Evolutionary conservation across 2,888 invertebrate genomes (phyloP).

Genomic region (Drosophila birchii): DNA sequence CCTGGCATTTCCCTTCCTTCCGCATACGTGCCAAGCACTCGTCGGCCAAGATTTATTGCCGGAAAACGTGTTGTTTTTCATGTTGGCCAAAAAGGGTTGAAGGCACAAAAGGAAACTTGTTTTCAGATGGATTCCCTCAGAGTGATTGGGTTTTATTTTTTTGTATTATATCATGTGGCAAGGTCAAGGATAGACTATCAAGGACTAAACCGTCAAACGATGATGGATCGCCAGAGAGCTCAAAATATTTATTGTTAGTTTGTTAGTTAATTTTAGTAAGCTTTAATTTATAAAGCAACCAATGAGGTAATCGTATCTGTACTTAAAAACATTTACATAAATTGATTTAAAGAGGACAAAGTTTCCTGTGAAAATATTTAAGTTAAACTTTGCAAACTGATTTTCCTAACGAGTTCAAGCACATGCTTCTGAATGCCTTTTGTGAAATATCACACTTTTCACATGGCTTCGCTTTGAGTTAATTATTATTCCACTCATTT

Average conservation of each 20-base stretch:
- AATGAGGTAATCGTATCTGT: neutral
- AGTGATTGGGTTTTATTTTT: neutral
- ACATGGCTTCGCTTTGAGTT: neutral
- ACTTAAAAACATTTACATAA: neutral
- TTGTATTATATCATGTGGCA: constrained; percentile 4
- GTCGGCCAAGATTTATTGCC: constrained; percentile 66
- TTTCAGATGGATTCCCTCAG: constrained; percentile 23
- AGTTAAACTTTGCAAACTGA: neutral
- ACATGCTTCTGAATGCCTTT: neutral
- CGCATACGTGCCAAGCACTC: constrained; percentile 65
- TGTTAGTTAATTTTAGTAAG: neutral
- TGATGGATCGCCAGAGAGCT: constrained; percentile 3
- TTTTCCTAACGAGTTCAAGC: neutral
- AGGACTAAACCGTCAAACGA: neutral
- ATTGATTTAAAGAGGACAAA: no score
- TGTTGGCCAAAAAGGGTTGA: constrained; percentile 40
- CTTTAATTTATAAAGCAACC: no score
- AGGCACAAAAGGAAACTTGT: constrained; percentile 30
- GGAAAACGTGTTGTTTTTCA: constrained; percentile 63
- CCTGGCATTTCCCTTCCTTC: constrained; percentile 31
- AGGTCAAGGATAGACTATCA: constrained; percentile 36
- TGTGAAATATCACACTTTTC: neutral
- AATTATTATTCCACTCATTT: neutral
- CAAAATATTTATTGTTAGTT: neutral
- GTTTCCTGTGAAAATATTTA: no score